These are phyloP conservation scores for Phoenicopterus ruber DNA, from an alignment of 2,113 vertebrate genomes.

Conservation along the genomic window DNA sequence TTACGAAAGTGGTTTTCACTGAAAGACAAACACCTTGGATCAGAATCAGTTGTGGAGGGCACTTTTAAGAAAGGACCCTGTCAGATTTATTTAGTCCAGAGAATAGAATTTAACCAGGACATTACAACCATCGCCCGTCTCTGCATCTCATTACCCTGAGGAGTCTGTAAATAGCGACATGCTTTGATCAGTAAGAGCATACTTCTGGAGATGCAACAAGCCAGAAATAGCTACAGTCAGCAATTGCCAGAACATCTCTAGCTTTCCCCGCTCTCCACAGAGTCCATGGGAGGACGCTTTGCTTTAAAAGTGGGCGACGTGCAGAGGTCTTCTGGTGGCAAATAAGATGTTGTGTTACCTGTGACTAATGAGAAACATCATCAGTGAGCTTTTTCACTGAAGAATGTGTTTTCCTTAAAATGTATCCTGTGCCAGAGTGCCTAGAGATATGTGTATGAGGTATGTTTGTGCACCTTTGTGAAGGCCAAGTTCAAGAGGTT, in stretches of 20 bases:
- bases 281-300: not conserved
- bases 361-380: not conserved
- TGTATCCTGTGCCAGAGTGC: not conserved
- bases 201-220: not conserved
- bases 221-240: not conserved
- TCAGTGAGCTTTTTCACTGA: not conserved
- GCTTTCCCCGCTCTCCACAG: not conserved
- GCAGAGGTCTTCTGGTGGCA: not conserved
- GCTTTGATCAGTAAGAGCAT: not conserved
- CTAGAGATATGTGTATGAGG: fast-evolving
- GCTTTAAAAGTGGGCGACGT: not conserved
- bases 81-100: not conserved
- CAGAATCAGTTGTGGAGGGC: not conserved
- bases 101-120: not conserved
- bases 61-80: not conserved
- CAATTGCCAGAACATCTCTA: too few species aligned
- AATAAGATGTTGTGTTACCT: not conserved
- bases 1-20: not conserved
- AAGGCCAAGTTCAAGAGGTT: not conserved
- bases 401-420: not conserved
- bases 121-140: not conserved
- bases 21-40: not conserved
- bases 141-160: not conserved
- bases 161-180: not conserved
- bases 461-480: not conserved